phyloP scores from a whole-genome alignment of 2,888 invertebrate species.

The Drosophila quinaria region DNA sequence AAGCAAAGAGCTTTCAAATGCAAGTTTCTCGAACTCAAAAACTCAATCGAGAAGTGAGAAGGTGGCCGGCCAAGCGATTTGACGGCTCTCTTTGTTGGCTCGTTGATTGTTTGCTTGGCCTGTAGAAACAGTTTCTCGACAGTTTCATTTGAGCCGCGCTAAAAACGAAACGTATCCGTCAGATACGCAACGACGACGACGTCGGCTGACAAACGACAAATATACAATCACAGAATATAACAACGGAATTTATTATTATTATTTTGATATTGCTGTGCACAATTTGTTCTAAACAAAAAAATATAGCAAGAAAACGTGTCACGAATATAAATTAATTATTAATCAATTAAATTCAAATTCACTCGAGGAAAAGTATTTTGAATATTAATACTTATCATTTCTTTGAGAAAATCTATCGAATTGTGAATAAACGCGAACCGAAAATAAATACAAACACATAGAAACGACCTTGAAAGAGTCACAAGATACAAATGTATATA shows the following conservation, averaged over 20 bases:
- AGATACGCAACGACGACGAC: constrained; percentile 76
- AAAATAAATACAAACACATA: constrained; percentile 1
- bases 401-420: constrained; percentile 14
- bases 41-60: constrained; percentile 62
- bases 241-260: constrained; percentile 27
- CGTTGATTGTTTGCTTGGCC: constrained; percentile 55
- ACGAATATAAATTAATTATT: constrained; percentile 47
- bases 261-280: constrained; percentile 20
- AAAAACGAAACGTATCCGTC: constrained; percentile 81
- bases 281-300: constrained; percentile 2
- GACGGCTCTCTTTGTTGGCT: constrained; percentile 46
- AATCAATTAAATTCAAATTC: neutral
- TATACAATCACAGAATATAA: constrained; percentile 26
- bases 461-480: constrained; percentile 57
- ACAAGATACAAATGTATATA: constrained; percentile 32
- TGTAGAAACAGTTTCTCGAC: constrained; percentile 68
- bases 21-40: constrained; percentile 60
- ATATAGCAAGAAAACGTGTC: constrained; percentile 43
- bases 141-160: constrained; percentile 85
- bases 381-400: neutral
- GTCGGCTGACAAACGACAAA: constrained; percentile 43
- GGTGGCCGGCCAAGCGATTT: constrained; percentile 55
- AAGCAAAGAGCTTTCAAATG: constrained; percentile 65
- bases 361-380: constrained; percentile 3
- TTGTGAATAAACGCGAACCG: neutral